Base-by-base conservation (phyloP, 2,888 invertebrate genomes). In the Clostera curtula region DNA sequence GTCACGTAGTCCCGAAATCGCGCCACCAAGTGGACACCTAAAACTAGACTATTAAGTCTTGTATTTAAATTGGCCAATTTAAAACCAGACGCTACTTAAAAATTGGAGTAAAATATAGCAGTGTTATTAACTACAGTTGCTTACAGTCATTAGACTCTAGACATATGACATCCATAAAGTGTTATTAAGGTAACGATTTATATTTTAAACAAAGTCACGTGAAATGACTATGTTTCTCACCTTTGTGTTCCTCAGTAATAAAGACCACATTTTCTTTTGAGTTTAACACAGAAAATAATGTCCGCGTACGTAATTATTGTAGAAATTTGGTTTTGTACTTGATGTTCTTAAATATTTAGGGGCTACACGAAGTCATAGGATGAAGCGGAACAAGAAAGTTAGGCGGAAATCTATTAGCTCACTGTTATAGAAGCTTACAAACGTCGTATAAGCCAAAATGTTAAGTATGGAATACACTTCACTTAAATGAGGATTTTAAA, bases 241-340 rank as follows among this genome's bases (percentile, higher is more conserved):
- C 42, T 44, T 49, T 50, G 53, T 50, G 38, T 46, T 21, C 9
- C 23, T 25, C 25, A 37, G 43, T 45, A 42, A 34, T 41, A 58
- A 39, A 37, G 42, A 48, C 49, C 55, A 46, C 49, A 63, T 61
- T 70, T 66, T 55, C 56, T 62, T 58, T 57, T 43, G 42, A 43
- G 56, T 58, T 61, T 63, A 66, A 61, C 56, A 49, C 43, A 45
- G 59, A 58, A 50, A 49, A 47, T 36, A 52, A 62, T 59, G 68
- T 69, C 71, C 69, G 63, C 65, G 56, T 52, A 49, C 49, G 42
- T 63, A 67, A 69, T 67, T 67, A 62, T 55, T 47, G 49, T 19
- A 33, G 20, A 26, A n/a, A 37, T 29, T 42, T 38, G 35, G 44
- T 41, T 38, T 32, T 27, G 25, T 31, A 36, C 33, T 36, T 34